phyloP scores from a whole-genome alignment of 37 sponge, comb jelly and placozoan genomes.

The Tethya wilhelma region DNA sequence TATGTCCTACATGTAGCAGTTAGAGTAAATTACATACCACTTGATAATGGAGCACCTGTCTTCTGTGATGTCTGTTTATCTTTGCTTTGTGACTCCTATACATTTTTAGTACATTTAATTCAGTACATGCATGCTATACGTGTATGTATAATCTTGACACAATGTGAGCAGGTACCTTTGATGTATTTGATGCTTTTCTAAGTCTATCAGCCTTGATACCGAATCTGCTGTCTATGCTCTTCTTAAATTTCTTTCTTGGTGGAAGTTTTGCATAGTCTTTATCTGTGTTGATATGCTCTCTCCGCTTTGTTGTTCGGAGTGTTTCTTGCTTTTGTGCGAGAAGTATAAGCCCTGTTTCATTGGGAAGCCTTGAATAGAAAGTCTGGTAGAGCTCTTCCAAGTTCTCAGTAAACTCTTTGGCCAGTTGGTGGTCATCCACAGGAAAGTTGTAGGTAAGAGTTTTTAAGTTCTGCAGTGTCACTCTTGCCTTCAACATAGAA shows the following conservation, averaged over 20 bases:
- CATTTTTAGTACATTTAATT: background rate
- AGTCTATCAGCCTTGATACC: background rate
- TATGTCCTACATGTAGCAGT: too few species aligned
- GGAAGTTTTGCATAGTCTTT: background rate
- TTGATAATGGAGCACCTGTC: background rate
- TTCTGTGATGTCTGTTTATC: background rate
- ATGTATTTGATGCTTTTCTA: background rate
- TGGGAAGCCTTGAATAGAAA: constrained; percentile 9
- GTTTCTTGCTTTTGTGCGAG: background rate
- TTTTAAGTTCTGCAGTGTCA: constrained; percentile 7
- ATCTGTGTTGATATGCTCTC: background rate
- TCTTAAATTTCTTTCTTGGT: background rate
- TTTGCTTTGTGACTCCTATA: background rate
- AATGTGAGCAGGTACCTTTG: background rate
- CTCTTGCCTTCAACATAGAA: background rate
- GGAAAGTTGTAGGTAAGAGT: constrained; percentile 10
- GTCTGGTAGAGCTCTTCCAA: background rate
- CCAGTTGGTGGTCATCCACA: background rate
- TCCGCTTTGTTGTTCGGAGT: background rate
- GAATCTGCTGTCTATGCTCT: background rate
- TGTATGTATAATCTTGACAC: background rate
- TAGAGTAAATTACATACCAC: background rate
- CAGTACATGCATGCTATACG: background rate
- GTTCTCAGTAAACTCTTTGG: background rate
- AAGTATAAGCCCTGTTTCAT: constrained; percentile 11